phyloP scores from a whole-genome alignment of 1,140 invertebrate species.

The Antheraea mylitta region DNA sequence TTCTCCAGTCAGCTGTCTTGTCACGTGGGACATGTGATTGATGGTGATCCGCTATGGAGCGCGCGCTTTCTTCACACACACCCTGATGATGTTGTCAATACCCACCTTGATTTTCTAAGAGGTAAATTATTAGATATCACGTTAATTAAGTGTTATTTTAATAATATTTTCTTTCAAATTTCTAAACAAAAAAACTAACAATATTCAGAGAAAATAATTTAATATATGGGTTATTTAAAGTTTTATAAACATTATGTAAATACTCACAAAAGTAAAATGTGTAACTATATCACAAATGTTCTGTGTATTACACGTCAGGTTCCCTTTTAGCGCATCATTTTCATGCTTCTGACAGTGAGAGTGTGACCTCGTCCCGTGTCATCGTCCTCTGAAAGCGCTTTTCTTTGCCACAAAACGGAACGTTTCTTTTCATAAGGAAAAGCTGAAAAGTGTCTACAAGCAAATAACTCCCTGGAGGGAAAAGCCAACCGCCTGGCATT shows the following conservation, averaged over 20 bases:
- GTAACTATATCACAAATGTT: slow-evolving; percentile 35
- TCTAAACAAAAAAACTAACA: too few relatives aligned
- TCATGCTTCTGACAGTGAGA: slow-evolving; percentile 66
- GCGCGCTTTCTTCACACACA: slow-evolving; percentile 86
- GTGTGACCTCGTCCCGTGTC: slow-evolving; percentile 75
- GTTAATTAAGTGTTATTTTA: background rate
- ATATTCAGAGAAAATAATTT: too few relatives aligned
- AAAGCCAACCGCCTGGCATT: slow-evolving; percentile 73
- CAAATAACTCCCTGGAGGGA: slow-evolving; percentile 75
- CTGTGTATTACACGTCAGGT: slow-evolving; percentile 71
- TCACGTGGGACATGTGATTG: slow-evolving; percentile 84
- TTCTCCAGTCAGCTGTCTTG: slow-evolving; percentile 88
- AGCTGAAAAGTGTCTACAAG: slow-evolving; percentile 76
- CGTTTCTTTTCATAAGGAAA: slow-evolving; percentile 77
- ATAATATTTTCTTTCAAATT: too few relatives aligned
- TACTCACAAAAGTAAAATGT: background rate
- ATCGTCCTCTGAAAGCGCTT: slow-evolving; percentile 77
- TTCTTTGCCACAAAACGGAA: slow-evolving; percentile 76
- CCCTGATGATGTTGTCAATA: slow-evolving; percentile 85
- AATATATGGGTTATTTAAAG: too few relatives aligned
- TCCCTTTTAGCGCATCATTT: slow-evolving; percentile 66
- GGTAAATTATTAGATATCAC: slow-evolving; percentile 38
- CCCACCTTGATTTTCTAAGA: slow-evolving; percentile 88
- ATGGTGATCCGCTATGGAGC: slow-evolving; percentile 90
- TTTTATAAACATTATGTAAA: too few relatives aligned